Evolutionary conservation across 1,140 invertebrate genomes (phyloP), one percentile per base, ranked within the genome.

Genomic region (Panonychus citri): DNA sequence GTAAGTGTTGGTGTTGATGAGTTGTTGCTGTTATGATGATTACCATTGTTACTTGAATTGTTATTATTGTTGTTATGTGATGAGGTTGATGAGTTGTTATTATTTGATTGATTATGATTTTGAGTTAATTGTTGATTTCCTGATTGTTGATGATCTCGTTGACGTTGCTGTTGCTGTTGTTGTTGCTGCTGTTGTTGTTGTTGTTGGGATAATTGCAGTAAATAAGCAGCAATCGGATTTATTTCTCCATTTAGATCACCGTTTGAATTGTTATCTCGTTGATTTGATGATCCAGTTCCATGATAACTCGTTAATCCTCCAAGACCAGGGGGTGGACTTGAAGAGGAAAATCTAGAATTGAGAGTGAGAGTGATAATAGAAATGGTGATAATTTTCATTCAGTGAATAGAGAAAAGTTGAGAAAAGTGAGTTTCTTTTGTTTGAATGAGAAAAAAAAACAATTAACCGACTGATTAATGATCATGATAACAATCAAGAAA

Each of bases 211-310:
- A 60, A 39, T 24, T 59, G 51, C 59, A 55, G 57, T 46, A 60
- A 42, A 57, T 60, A 60, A 34, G 59, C 59, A 27, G 59, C 59
- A 17, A 55, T 60, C 4, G 59, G 55, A 40, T 60, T 60, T 21
- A 57, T 13, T n/a, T 21, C 58, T n/a, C 24, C 50, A 3, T n/a
- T 13, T 10, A 19, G 8, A 21, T n/a, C 53, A 24, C 53, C 37
- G n/a, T 54, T 54, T 10, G 28, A 17, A 42, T 54, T 42, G 10
- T 21, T 39, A 10, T 19, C 37, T 15, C 53, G 15, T 4, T 54
- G 8, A 57, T 54, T 52, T 15, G 34, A 17, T 58, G 46, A 46
- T 50, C 27, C 30, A 8, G n/a, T n/a, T 42, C 10, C 13, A 26
- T 17, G 24, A 12, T 26, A 37, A 30, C 28, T 57, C n/a, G 13